Evolutionary conservation across 2,888 invertebrate species (phyloP).

Genomic region (Meiosimyza decipiens): DNA sequence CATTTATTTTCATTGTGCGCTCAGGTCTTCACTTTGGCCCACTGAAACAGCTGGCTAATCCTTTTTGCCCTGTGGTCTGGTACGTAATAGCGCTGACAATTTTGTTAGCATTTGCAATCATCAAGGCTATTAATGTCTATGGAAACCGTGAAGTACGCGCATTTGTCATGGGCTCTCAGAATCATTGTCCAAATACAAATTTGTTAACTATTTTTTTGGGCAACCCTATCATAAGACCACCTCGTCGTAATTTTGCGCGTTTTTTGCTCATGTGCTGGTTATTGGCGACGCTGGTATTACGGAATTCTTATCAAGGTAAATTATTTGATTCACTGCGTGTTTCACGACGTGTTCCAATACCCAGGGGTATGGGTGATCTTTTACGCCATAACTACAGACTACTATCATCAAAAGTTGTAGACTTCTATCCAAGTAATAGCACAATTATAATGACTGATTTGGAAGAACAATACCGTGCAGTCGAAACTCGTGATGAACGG

Average conservation of each 20-base stretch:
- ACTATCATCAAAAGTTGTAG: conserved; percentile 39
- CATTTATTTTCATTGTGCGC: conserved; percentile 51
- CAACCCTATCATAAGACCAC: conserved; percentile 47
- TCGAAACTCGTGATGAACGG: conserved; percentile 4
- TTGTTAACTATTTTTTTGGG: conserved; percentile 51
- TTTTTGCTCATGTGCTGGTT: conserved; percentile 56
- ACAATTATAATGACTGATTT: conserved; percentile 44
- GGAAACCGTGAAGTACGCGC: conserved; percentile 1
- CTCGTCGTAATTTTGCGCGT: conserved; percentile 51
- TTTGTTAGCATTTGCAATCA: conserved; percentile 6
- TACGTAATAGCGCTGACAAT: conserved; percentile 34
- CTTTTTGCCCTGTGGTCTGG: conserved; percentile 52
- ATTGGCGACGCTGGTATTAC: conserved; percentile 53
- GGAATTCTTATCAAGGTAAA: conserved; percentile 62
- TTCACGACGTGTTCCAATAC: conserved; percentile 45
- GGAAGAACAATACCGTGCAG: conserved; percentile 27
- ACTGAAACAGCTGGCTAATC: conserved; percentile 45
- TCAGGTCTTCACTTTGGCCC: conserved; percentile 39
- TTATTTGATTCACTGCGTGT: conserved; percentile 56
- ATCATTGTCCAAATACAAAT: conserved; percentile 47
- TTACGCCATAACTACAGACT: conserved; percentile 49
- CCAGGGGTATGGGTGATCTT: conserved; percentile 47
- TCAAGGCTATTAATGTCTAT: not conserved
- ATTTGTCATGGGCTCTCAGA: conserved; percentile 42
- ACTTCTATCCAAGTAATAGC: conserved; percentile 50